phyloP scores from a whole-genome alignment of 2,113 vertebrate species.

The Cyprinus carpio region DNA sequence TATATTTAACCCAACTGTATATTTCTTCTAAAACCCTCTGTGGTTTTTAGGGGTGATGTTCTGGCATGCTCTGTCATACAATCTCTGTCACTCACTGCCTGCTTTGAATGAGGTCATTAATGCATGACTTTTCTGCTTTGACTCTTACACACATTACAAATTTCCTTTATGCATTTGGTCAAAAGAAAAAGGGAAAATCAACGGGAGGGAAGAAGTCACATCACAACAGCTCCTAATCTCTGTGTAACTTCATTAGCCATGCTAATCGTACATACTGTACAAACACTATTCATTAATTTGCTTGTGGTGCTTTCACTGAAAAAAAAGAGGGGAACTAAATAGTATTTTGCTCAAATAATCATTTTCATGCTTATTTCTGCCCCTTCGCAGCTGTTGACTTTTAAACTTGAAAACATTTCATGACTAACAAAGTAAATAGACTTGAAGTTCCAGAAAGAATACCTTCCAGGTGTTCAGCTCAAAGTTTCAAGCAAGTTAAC shows the following conservation, averaged over 20 bases:
- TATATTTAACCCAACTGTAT: background rate
- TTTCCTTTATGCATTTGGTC: background rate
- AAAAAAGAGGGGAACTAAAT: slow-evolving; percentile 34
- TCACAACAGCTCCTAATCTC: background rate
- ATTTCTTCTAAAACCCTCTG: background rate
- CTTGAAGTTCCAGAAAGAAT: background rate
- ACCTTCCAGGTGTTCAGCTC: background rate
- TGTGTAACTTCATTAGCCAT: background rate
- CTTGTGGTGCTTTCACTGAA: background rate
- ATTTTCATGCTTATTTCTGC: slow-evolving; percentile 32
- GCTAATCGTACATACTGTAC: background rate
- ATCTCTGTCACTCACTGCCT: background rate
- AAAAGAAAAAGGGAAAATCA: background rate
- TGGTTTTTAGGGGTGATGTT: slow-evolving; percentile 1
- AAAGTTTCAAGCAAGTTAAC: background rate
- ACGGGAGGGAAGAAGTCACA: background rate
- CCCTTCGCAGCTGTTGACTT: background rate
- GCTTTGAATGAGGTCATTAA: slow-evolving; percentile 24
- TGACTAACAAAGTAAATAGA: slow-evolving; percentile 25
- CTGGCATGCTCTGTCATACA: slow-evolving; percentile 9
- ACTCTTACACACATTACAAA: background rate
- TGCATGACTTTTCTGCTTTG: slow-evolving; percentile 7
- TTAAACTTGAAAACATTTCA: slow-evolving; percentile 13
- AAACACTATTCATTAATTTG: background rate
- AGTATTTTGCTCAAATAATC: slow-evolving; percentile 8